Evolutionary conservation across 2,113 vertebrate species (phyloP).

Genomic region (Lates calcarifer): DNA sequence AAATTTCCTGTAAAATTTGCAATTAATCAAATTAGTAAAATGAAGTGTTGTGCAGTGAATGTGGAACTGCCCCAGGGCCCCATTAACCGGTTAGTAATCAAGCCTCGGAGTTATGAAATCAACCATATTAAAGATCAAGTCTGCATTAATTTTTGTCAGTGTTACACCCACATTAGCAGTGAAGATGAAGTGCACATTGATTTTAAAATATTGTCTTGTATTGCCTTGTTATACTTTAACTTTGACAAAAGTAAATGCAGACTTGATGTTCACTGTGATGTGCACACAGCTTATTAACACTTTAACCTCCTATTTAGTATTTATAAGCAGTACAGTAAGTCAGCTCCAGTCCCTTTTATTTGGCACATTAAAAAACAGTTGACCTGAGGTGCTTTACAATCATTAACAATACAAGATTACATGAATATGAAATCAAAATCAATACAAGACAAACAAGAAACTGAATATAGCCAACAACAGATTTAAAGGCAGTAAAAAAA

Average conservation of each 20-base stretch:
- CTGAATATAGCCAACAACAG: too few species aligned
- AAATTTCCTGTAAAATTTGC: not conserved
- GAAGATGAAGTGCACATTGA: not conserved
- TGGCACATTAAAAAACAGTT: too few species aligned
- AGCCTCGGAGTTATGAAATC: not conserved
- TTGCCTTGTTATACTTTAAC: not conserved
- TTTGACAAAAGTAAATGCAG: not conserved
- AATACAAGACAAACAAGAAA: too few species aligned
- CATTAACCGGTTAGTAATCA: not conserved
- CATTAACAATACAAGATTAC: too few species aligned
- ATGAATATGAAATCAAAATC: too few species aligned
- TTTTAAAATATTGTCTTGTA: not conserved
- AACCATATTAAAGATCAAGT: not conserved
- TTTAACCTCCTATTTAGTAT: not conserved
- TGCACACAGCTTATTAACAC: not conserved
- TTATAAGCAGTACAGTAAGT: not conserved
- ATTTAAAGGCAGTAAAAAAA: too few species aligned
- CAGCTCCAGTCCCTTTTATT: too few species aligned
- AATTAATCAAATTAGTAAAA: constrained; percentile 14
- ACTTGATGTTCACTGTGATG: not conserved
- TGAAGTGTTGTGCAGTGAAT: not conserved
- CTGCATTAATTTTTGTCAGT: not conserved
- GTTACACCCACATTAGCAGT: not conserved
- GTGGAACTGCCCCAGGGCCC: not conserved
- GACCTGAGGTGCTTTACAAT: too few species aligned